A percentile compares a stretch with the other conserved stretches of the same genome.
Conservation (phyloP, 2,888 invertebrate species). For the Autographa gamma region DNA sequence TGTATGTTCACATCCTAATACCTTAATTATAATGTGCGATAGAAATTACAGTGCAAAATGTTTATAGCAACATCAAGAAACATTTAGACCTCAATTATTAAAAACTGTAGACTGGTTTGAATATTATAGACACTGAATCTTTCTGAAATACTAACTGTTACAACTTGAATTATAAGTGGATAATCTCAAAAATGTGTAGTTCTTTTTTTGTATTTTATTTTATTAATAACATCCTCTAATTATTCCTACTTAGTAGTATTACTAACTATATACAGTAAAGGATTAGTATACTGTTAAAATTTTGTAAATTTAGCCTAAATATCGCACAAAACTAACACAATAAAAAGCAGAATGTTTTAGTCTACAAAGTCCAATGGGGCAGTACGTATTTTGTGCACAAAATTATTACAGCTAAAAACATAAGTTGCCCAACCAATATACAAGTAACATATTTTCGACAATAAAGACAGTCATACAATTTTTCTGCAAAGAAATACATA, state of each 20-base stretch:
- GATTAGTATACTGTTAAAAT: not conserved
- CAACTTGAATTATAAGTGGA: not conserved
- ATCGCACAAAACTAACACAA: not conserved
- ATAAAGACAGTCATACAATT: not conserved
- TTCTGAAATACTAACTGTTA: not conserved
- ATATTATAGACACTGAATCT: not conserved
- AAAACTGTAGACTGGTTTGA: conserved; percentile 7
- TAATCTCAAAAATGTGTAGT: conserved; percentile 4
- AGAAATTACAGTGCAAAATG: conserved; percentile 34
- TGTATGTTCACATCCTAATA: conserved; percentile 10
- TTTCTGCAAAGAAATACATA: not conserved
- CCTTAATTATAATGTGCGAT: conserved; percentile 37
- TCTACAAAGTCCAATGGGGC: conserved; percentile 25
- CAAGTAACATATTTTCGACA: not conserved
- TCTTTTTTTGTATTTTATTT: not conserved
- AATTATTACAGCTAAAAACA: conserved; percentile 7
- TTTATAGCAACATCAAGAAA: conserved; percentile 13
- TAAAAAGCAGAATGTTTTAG: not conserved
- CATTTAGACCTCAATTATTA: not conserved
- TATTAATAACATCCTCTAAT: conserved; percentile 14
- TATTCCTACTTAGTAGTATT: not conserved
- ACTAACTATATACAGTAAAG: conserved; percentile 17
- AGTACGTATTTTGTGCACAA: conserved; percentile 29
- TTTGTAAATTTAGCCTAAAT: not conserved
- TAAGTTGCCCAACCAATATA: not conserved